These are phyloP conservation scores for Ceratina calcarata DNA, from an alignment of 1,140 invertebrate species.

Conservation along the genomic window DNA sequence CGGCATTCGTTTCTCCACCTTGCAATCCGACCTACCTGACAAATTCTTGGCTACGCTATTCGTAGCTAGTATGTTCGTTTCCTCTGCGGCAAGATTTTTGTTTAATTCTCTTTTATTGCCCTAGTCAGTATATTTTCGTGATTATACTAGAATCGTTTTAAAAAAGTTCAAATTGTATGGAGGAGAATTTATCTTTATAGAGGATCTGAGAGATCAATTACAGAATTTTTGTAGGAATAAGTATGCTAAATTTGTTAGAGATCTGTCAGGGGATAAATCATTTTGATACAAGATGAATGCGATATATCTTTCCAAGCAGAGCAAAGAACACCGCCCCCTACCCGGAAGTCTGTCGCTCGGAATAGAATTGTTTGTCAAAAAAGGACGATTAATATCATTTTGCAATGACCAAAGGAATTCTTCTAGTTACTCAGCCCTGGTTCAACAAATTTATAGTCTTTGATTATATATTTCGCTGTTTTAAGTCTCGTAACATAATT, in stretches of 20 bases:
- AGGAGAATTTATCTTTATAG: too few relatives aligned
- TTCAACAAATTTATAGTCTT: too few relatives aligned
- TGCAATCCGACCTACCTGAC: slow-evolving; percentile 29
- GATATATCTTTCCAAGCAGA: slow-evolving; percentile 26
- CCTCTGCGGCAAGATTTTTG: too few relatives aligned
- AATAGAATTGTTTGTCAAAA: slow-evolving; percentile 42
- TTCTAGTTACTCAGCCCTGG: too few relatives aligned
- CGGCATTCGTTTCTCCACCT: slow-evolving; percentile 23
- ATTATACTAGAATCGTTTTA: too few relatives aligned
- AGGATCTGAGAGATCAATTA: too few relatives aligned
- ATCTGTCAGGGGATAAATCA: neutral
- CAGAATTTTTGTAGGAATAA: neutral
- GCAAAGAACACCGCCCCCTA: neutral
- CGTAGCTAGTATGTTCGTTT: too few relatives aligned
- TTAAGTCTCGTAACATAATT: too few relatives aligned
- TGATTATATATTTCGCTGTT: too few relatives aligned
- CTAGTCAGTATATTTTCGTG: too few relatives aligned
- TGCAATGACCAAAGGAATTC: neutral
- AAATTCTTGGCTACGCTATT: neutral
- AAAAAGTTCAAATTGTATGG: too few relatives aligned
- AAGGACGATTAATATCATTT: slow-evolving; percentile 28
- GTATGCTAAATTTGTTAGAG: neutral
- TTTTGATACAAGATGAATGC: slow-evolving; percentile 16
- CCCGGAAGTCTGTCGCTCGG: slow-evolving; percentile 13
- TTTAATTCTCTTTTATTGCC: neutral